These are phyloP conservation scores for Puffinus mauretanicus DNA, from an alignment of 2,113 vertebrate genomes.

Conservation along the genomic window DNA sequence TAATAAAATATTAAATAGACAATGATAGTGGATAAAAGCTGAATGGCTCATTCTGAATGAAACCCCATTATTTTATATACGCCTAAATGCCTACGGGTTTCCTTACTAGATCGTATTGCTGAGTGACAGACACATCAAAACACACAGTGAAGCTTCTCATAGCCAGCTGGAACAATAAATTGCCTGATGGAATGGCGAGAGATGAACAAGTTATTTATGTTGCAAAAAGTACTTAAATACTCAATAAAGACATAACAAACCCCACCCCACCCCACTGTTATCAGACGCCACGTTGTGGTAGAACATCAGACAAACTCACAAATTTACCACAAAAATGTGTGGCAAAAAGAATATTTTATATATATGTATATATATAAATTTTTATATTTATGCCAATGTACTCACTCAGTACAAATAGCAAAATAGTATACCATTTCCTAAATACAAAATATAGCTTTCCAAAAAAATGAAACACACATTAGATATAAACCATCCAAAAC, in stretches of 20 bases:
- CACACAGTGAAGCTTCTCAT: conserved; percentile 60
- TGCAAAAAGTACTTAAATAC: conserved; percentile 80
- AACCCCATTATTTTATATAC: conserved; percentile 41
- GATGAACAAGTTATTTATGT: conserved; percentile 73
- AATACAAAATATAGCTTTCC: conserved; percentile 89
- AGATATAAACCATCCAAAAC: conserved; percentile 88
- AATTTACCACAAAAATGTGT: conserved; percentile 82
- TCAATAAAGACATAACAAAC: conserved; percentile 82
- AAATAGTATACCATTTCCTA: conserved; percentile 85
- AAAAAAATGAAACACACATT: conserved; percentile 87
- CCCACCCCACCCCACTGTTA: conserved; percentile 83
- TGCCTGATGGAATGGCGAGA: conserved; percentile 77
- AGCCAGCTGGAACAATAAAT: conserved; percentile 65
- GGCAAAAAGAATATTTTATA: conserved; percentile 86
- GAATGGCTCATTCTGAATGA: conserved; percentile 74
- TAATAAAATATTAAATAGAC: conserved; percentile 81
- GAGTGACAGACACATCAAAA: conserved; percentile 53
- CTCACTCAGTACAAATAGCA: conserved; percentile 87
- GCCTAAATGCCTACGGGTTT: conserved; percentile 50
- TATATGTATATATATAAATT: conserved; percentile 82
- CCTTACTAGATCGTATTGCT: conserved; percentile 22
- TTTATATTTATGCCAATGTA: conserved; percentile 86
- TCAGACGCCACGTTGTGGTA: conserved; percentile 82
- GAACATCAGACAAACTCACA: conserved; percentile 85
- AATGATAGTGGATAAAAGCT: conserved; percentile 71